Evolutionary conservation across 2,797 vertebrate species (phyloP).

Genomic region (Gouania willdenowi): DNA sequence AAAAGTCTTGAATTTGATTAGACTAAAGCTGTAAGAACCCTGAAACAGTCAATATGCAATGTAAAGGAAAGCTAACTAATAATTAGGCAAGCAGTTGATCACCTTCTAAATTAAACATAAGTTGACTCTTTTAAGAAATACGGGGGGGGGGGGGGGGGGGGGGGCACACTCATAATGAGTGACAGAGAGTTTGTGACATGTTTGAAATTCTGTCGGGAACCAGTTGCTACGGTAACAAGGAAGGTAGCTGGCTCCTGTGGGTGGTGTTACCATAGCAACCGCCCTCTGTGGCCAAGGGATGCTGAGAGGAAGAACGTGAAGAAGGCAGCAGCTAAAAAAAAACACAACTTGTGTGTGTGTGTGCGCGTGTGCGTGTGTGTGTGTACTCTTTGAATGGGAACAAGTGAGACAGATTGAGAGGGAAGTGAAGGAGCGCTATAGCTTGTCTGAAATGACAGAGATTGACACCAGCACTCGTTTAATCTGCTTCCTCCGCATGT

Average conservation of each 20-base stretch:
- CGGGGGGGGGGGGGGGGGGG: conserved; percentile 7
- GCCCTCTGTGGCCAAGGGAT: conserved; percentile 76
- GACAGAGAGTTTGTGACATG: conserved; percentile 54
- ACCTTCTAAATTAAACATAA: conserved; percentile 34
- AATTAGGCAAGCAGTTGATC: conserved; percentile 18
- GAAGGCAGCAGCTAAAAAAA: conserved; percentile 21
- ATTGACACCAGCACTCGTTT: not conserved
- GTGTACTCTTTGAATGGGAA: conserved; percentile 37
- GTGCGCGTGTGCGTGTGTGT: too few relatives aligned
- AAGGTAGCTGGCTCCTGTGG: conserved; percentile 79
- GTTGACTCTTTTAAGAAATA: conserved; percentile 34
- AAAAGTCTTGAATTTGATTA: too few relatives aligned
- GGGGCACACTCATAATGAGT: conserved; percentile 26
- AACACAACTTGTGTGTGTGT: too few relatives aligned
- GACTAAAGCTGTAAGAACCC: too few relatives aligned
- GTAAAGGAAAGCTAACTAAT: conserved; percentile 23
- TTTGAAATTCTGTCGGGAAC: conserved; percentile 77
- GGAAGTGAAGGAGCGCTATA: conserved; percentile 14
- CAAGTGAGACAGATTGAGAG: conserved; percentile 21
- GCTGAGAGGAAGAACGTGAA: conserved; percentile 58
- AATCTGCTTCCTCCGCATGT: not conserved
- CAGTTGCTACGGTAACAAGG: conserved; percentile 80
- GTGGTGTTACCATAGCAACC: conserved; percentile 79
- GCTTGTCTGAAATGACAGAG: conserved; percentile 22
- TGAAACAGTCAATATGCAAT: conserved; percentile 27